Conservation (phyloP, 2,888 invertebrate genomes). For the Drosophila incognita region DNA sequence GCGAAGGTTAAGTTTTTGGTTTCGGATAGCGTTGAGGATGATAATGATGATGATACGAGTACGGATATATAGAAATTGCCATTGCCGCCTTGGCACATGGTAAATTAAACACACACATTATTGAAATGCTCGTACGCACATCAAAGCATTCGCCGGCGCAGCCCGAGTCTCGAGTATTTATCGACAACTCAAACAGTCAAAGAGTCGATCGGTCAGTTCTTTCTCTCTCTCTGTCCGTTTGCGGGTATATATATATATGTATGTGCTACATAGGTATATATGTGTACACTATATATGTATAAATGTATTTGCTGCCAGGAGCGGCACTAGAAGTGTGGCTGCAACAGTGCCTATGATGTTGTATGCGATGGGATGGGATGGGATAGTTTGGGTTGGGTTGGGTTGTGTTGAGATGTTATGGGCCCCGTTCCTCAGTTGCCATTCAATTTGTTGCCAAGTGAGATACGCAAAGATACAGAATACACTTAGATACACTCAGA, state of each 20-base stretch:
- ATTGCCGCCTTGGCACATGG: slow-evolving; percentile 50
- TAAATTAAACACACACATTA: slow-evolving; percentile 49
- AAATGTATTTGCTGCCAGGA: slow-evolving; percentile 38
- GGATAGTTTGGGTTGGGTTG: slow-evolving; percentile 2
- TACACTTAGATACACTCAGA: slow-evolving; percentile 50
- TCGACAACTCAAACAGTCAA: slow-evolving; percentile 56
- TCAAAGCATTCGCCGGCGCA: slow-evolving; percentile 53
- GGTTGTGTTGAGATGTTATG: slow-evolving; percentile 12
- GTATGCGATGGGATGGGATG: not conserved
- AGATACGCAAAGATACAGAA: slow-evolving; percentile 45
- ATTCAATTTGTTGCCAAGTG: slow-evolving; percentile 77
- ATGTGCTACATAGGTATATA: slow-evolving; percentile 1
- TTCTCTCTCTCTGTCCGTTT: slow-evolving; percentile 16
- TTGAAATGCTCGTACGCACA: slow-evolving; percentile 40
- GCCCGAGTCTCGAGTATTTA: slow-evolving; percentile 48
- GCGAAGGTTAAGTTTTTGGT: not conserved
- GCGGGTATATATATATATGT: slow-evolving; percentile 13
- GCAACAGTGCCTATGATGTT: slow-evolving; percentile 4
- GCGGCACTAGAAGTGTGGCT: slow-evolving; percentile 46
- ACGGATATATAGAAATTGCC: slow-evolving; percentile 32
- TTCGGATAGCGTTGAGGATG: slow-evolving; percentile 1
- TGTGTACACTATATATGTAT: slow-evolving; percentile 11
- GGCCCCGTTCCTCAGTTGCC: slow-evolving; percentile 45
- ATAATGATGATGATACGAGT: slow-evolving; percentile 11
- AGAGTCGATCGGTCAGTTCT: slow-evolving; percentile 48